Percentiles rank a stretch among this genome's conserved stretches.
phyloP scores from a whole-genome alignment of 2,113 vertebrate genomes.

The Rhabdornis inornatus region DNA sequence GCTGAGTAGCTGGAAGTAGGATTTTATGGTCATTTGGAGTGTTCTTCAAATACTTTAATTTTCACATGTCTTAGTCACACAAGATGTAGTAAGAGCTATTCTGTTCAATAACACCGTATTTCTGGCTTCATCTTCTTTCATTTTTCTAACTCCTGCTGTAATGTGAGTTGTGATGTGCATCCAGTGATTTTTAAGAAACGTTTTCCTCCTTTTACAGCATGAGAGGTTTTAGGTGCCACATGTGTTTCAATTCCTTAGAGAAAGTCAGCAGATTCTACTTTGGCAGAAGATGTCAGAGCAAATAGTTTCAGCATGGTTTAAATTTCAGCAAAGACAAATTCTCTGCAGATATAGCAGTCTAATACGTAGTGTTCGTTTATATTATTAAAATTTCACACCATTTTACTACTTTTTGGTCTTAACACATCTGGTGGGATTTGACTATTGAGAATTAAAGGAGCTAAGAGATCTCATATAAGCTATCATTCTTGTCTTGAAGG shows the following conservation, averaged over 20 bases:
- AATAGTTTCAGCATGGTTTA: neutral
- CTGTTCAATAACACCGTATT: neutral
- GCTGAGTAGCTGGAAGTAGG: neutral
- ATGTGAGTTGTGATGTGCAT: neutral
- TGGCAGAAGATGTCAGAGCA: neutral
- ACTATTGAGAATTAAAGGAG: neutral
- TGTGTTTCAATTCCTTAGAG: neutral
- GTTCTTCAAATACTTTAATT: neutral
- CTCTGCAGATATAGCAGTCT: neutral
- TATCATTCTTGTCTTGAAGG: neutral
- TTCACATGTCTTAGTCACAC: neutral
- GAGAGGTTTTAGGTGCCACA: neutral
- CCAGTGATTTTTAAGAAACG: neutral
- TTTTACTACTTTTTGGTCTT: neutral
- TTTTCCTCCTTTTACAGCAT: neutral
- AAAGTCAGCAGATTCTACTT: neutral
- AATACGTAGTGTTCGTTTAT: neutral
- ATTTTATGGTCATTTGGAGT: neutral
- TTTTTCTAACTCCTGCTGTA: neutral
- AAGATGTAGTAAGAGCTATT: neutral
- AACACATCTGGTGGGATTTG: neutral
- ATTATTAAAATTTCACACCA: neutral
- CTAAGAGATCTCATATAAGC: neutral
- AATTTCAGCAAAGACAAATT: neutral
- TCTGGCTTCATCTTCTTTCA: neutral